A percentile compares a stretch with the other conserved stretches of the same genome.
phyloP scores from a whole-genome alignment of 2,797 vertebrate genomes.

The Allobates femoralis region DNA sequence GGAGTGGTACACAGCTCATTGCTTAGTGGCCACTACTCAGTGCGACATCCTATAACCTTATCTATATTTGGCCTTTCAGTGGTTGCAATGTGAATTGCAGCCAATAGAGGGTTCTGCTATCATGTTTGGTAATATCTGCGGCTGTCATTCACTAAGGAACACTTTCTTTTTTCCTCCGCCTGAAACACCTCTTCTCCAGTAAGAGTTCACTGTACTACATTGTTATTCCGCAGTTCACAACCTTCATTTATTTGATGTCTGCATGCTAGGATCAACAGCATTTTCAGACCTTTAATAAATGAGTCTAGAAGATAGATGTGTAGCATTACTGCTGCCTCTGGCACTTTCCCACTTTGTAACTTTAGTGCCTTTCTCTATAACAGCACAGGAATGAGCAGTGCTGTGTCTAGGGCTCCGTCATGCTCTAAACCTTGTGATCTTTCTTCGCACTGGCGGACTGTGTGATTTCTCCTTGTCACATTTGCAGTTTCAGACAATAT shows the following conservation, averaged over 20 bases:
- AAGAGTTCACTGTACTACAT: conserved; percentile 22
- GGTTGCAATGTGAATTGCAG: too few relatives aligned
- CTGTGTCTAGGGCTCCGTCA: conserved; percentile 46
- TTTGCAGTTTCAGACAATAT: conserved; percentile 61
- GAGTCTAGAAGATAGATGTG: conserved; percentile 38
- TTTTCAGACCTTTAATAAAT: conserved; percentile 44
- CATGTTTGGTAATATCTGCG: too few relatives aligned
- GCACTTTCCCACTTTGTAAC: conserved; percentile 28
- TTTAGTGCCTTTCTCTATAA: conserved; percentile 28
- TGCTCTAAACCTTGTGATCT: conserved; percentile 48
- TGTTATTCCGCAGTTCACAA: conserved; percentile 16
- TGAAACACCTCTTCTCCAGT: not conserved
- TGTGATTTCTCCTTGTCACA: conserved; percentile 59
- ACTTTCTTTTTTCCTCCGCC: not conserved
- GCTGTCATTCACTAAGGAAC: not conserved
- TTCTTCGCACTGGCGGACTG: conserved; percentile 40
- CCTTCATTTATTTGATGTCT: conserved; percentile 33
- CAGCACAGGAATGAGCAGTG: conserved; percentile 12
- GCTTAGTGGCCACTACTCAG: too few relatives aligned
- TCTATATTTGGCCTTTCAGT: too few relatives aligned
- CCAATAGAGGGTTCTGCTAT: too few relatives aligned
- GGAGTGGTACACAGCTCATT: too few relatives aligned
- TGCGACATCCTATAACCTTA: too few relatives aligned
- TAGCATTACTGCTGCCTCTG: conserved; percentile 33
- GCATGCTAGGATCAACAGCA: conserved; percentile 19